phyloP scores from a whole-genome alignment of 1,140 invertebrate species.

The Leptinotarsa defecta region DNA sequence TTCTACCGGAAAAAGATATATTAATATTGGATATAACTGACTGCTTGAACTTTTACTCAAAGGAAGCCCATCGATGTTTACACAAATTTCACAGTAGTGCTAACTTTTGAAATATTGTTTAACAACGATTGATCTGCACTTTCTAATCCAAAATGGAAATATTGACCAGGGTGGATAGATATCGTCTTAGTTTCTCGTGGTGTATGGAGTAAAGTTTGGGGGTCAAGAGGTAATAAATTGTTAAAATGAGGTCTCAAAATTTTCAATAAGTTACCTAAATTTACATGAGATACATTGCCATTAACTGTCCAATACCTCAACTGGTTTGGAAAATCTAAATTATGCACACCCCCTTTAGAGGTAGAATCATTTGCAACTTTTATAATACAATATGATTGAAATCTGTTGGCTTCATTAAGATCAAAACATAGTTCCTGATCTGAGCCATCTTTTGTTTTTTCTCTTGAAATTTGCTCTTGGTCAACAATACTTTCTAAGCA shows the following conservation, averaged over 20 bases:
- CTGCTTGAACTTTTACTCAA: slow-evolving; percentile 5
- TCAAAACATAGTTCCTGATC: no score
- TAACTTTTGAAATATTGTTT: neutral
- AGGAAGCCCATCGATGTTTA: slow-evolving; percentile 29
- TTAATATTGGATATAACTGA: slow-evolving; percentile 24
- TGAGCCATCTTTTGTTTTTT: no score
- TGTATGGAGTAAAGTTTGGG: slow-evolving; percentile 16
- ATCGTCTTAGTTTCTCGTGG: slow-evolving; percentile 12
- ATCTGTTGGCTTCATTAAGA: no score
- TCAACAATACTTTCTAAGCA: no score
- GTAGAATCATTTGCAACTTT: no score
- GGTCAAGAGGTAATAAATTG: slow-evolving; percentile 2
- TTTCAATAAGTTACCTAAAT: slow-evolving; percentile 1
- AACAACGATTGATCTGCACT: neutral
- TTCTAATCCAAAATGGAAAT: slow-evolving; percentile 23
- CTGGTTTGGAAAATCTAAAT: neutral
- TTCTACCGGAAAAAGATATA: neutral
- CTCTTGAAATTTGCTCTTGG: no score
- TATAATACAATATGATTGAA: no score
- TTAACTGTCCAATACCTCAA: neutral
- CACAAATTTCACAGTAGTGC: slow-evolving; percentile 12
- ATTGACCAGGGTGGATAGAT: slow-evolving; percentile 19
- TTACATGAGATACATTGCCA: neutral
- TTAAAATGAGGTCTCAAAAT: slow-evolving; percentile 3
- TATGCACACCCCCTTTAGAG: no score